A percentile compares a stretch with the other conserved stretches of the same genome.
Conservation (phyloP, 2,797 vertebrate species). For the Melanotaenia pygmaea region DNA sequence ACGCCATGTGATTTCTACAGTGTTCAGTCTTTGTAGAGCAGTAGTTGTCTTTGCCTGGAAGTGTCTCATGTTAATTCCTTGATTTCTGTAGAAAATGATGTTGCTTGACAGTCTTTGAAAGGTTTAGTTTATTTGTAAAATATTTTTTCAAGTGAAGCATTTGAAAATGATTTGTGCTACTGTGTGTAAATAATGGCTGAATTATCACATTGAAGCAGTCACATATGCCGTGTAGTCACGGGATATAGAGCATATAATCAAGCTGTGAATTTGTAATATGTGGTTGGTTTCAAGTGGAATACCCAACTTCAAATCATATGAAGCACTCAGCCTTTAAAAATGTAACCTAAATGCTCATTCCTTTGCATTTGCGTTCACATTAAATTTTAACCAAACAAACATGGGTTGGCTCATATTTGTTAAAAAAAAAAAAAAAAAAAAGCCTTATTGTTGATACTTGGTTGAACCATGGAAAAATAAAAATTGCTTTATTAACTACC, state of each 20-base stretch:
- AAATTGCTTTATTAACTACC: not conserved
- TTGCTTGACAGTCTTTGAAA: too few species aligned
- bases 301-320: constrained; percentile 11
- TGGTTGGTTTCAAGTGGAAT: constrained; percentile 11
- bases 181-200: constrained; percentile 3
- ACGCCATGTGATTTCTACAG: not conserved
- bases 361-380: constrained; percentile 3
- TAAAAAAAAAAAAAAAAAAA: not conserved
- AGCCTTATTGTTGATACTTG: not conserved
- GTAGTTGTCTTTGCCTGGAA: not conserved
- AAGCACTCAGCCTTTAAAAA: constrained; percentile 28
- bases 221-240: constrained; percentile 11
- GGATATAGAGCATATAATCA: constrained; percentile 28
- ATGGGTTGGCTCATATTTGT: not conserved
- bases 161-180: not conserved
- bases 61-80: not conserved
- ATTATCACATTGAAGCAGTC: constrained; percentile 7
- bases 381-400: constrained; percentile 20
- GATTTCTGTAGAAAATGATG: not conserved
- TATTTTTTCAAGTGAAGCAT: not conserved
- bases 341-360: constrained; percentile 17
- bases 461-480: not conserved
- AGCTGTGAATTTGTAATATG: constrained; percentile 12
- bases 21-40: not conserved
- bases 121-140: not conserved